Conservation (phyloP, 2,797 vertebrate genomes). For the Pipistrellus kuhlii region DNA sequence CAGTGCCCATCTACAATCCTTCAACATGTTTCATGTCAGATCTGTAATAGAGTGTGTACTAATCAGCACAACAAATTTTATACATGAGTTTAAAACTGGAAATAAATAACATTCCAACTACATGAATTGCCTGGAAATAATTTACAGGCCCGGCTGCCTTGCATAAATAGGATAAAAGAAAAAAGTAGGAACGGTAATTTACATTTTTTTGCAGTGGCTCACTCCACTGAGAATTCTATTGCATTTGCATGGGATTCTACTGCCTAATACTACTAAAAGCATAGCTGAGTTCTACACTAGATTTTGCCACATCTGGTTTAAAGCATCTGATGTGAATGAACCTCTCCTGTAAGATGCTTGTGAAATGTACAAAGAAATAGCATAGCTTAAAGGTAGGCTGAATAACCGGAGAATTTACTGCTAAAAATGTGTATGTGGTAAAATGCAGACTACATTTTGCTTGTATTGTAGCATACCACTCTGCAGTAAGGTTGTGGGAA, state of each 20-base stretch:
- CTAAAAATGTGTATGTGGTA: not conserved
- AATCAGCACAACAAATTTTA: not conserved
- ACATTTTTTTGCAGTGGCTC: not conserved
- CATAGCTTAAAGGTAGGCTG: not conserved
- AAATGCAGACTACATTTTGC: not conserved
- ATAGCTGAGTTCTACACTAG: not conserved
- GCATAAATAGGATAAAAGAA: not conserved
- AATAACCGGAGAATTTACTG: not conserved
- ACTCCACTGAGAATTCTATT: accelerated
- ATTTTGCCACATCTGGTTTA: not conserved
- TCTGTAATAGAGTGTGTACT: not conserved
- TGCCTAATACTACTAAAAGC: not conserved
- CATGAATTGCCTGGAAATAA: not conserved
- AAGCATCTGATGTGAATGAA: not conserved
- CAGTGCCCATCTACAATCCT: not conserved
- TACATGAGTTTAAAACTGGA: not conserved
- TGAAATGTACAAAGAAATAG: not conserved
- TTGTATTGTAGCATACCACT: not conserved
- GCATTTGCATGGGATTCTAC: not conserved
- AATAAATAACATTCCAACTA: not conserved
- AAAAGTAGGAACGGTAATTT: not conserved
- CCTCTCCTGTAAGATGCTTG: not conserved
- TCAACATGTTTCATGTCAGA: not conserved
- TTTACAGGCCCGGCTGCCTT: not conserved
- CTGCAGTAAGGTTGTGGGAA: not conserved